Base-by-base conservation (phyloP, 1,140 invertebrate genomes). In the Chymomyza costata region DNA sequence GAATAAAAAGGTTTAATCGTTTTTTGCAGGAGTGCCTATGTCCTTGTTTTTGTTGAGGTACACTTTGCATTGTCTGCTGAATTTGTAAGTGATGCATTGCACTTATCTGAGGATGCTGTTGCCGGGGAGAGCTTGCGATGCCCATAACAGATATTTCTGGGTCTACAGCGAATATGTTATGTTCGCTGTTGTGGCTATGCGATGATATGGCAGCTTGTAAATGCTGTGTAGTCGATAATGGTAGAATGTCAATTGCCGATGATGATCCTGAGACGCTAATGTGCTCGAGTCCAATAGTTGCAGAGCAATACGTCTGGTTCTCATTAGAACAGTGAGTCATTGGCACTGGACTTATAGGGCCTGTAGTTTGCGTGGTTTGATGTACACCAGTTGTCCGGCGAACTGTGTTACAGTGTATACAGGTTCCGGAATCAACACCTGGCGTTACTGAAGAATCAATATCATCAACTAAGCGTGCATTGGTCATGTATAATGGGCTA, bases 1-100 rank as follows among this genome's bases (percentile, higher is more conserved):
- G 90, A 58, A 93, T 89, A 73, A 91, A 93, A 57, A 89, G 87
- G 14, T 84, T 87, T 0, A 85, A 53, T 8, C 83, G 81, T 15
- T 85, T 84, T 43, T 85, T 85, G 13, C 76, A 81, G 0, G 84
- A 85, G 40, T 76, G 60, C 0, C 69, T 61, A 44, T 67, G 65
- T 3, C 32, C 48, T 10, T 59, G 48, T n/a, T 54, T 60, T 14
- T 71, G 71, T 16, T 65, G 60, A 0, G 63, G 61, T 1, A 65
- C 25, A 56, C 31, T 37, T n/a, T 70, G 67, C 14, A 66, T 32
- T 14, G 56, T 41, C 17, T 35, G 47, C 14, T 57, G 40, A 6
- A 46, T 3, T 10, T 48, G 52, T 5, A 47, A 16, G 18, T 55
- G 35, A 2, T 55, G 32, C 7, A 43, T 15, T 28, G 41, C 7